Evolutionary conservation across 1,140 invertebrate genomes (phyloP).

Genomic region (Apis dorsata): DNA sequence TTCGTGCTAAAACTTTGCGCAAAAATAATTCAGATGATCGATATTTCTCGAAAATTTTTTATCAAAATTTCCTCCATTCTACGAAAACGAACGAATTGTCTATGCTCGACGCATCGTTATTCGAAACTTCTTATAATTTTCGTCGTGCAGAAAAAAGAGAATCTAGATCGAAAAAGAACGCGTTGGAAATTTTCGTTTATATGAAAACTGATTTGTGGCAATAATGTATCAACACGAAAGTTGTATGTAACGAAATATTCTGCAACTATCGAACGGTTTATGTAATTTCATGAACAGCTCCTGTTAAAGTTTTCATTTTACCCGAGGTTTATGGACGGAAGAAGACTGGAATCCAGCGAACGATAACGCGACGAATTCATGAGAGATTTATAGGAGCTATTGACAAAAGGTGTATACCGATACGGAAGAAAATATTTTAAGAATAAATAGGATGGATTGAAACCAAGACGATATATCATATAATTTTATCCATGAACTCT

Average conservation of each 20-base stretch:
- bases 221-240: constrained; percentile 6
- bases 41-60: neutral
- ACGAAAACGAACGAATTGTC: neutral
- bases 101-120: too few relatives aligned
- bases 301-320: neutral
- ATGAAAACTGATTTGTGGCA: constrained; percentile 5
- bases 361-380: neutral
- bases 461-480: too few relatives aligned
- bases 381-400: neutral
- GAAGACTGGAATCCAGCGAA: neutral
- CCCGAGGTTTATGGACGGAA: neutral
- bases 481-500: too few relatives aligned
- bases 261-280: neutral
- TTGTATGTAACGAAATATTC: constrained; percentile 11
- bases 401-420: neutral
- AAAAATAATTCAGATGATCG: neutral
- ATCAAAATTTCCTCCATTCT: neutral
- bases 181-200: constrained; percentile 28
- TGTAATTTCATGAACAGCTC: neutral
- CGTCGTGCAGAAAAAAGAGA: constrained; percentile 4
- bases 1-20: too few relatives aligned
- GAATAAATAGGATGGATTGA: neutral
- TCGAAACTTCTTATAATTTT: constrained; percentile 31
- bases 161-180: constrained; percentile 21
- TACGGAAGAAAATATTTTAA: neutral